Percentiles rank a stretch among this genome's conserved stretches.
Conservation (phyloP, 2,113 vertebrate genomes). For the Thryonomys swinderianus region DNA sequence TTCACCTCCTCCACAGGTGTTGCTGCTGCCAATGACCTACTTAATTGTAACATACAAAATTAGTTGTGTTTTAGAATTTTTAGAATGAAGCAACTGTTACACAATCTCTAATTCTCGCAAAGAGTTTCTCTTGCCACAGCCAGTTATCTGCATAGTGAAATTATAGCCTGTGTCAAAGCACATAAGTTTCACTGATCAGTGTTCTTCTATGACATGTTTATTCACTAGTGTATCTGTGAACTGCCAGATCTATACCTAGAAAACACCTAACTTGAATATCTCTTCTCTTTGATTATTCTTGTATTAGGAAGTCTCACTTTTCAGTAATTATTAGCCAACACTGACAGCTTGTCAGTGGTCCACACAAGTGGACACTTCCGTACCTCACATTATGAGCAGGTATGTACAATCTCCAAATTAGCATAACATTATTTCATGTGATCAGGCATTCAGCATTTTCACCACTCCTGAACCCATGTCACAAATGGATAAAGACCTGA, state of each 20-base stretch:
- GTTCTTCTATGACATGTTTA: background rate
- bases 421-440: background rate
- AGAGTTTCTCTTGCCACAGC: background rate
- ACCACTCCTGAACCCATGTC: no score
- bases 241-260: background rate
- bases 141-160: background rate
- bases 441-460: background rate
- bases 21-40: background rate
- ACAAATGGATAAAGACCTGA: background rate
- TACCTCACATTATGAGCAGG: background rate
- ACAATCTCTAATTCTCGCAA: background rate
- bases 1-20: background rate
- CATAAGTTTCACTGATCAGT: background rate
- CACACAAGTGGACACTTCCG: background rate
- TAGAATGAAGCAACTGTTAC: background rate
- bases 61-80: constrained; percentile 37
- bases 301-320: background rate
- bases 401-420: no score
- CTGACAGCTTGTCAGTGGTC: background rate
- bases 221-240: background rate
- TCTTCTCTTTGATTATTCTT: background rate
- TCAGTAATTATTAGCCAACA: background rate
- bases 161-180: background rate
- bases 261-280: background rate
- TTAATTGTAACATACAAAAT: constrained; percentile 13